Base-by-base conservation (phyloP, 2,888 invertebrate genomes). In the Boloria selene region DNA sequence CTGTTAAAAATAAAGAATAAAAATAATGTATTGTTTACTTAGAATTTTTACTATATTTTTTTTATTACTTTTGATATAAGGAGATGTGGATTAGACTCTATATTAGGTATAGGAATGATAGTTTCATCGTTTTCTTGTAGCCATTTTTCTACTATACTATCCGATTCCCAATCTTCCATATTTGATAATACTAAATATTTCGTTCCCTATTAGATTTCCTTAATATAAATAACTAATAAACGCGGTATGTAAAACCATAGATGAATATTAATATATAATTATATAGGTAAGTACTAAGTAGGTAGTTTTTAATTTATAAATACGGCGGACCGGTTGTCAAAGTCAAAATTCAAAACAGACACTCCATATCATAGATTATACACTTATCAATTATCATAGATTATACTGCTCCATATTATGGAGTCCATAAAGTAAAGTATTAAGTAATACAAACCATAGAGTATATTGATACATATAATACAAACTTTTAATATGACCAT, bases 1-100 rank as follows among this genome's bases (percentile, higher is more conserved):
- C 93, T 93, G 72, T 56, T 60, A 50, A 10, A 38, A 38, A 38
- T 38, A 38, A 38, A 38, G 2, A 38, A 10, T 38, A 38, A 38
- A 38, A 38, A 38, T 10, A 7, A 38, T 31, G 31, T 10, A 7
- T 38, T 10, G 31, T 38, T 10, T 10, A 52, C 14, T 7, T 26
- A 31, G n/a, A 14, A 13, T 10, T 31, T 31, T 26, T 31, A 5
- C 18, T 14, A 22, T n/a, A 18, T 18, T 5, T 44, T 7, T 18
- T 13, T 72, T 77, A 38, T 75, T 80, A 91, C 92, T 81, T 87
- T 88, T 26, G 92, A 90, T 78, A 92, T 88, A 16, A 92, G 81
- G 60, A 90, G 81, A 78, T 90, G 90, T 2, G 92, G 91, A 68
- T 90, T 83, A 55, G 74, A 78, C 76, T 87, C 90, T 47, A 87